Conservation (phyloP, 2,888 invertebrate genomes). For the Matsumyia berberina region DNA sequence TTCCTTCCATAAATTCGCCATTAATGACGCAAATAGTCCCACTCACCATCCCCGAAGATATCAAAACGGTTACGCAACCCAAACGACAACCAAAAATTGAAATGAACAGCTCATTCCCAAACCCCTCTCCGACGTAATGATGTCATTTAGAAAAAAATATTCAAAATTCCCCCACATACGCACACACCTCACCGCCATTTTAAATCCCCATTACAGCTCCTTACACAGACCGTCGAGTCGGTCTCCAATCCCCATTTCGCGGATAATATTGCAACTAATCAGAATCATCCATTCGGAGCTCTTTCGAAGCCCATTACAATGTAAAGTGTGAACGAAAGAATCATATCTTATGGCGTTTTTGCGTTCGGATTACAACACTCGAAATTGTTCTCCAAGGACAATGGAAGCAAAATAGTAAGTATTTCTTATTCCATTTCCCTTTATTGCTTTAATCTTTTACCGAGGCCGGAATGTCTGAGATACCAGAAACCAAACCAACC, state of each 20-base stretch:
- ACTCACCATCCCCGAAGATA: too few species aligned
- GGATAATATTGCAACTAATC: slow-evolving; percentile 38
- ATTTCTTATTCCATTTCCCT: slow-evolving; percentile 65
- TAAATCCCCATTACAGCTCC: too few species aligned
- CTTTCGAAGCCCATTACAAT: slow-evolving; percentile 35
- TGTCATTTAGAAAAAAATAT: too few species aligned
- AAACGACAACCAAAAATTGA: too few species aligned
- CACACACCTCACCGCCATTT: too few species aligned
- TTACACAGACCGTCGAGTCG: not conserved
- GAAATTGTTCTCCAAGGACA: slow-evolving; percentile 66
- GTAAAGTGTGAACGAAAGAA: slow-evolving; percentile 26
- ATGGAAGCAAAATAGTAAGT: slow-evolving; percentile 30
- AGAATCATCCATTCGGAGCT: slow-evolving; percentile 38
- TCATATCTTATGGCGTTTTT: slow-evolving; percentile 32
- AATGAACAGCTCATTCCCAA: too few species aligned
- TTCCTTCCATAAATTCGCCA: too few species aligned
- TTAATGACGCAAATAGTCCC: too few species aligned
- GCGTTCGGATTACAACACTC: slow-evolving; percentile 49
- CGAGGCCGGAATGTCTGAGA: slow-evolving; percentile 68
- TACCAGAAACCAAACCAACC: not conserved
- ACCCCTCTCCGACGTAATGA: too few species aligned
- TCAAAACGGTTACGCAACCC: too few species aligned
- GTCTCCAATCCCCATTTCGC: not conserved
- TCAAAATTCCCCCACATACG: too few species aligned
- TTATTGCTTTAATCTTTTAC: slow-evolving; percentile 65